phyloP scores from a whole-genome alignment of 2,888 invertebrate genomes.

The Caenorhabditis japonica region DNA sequence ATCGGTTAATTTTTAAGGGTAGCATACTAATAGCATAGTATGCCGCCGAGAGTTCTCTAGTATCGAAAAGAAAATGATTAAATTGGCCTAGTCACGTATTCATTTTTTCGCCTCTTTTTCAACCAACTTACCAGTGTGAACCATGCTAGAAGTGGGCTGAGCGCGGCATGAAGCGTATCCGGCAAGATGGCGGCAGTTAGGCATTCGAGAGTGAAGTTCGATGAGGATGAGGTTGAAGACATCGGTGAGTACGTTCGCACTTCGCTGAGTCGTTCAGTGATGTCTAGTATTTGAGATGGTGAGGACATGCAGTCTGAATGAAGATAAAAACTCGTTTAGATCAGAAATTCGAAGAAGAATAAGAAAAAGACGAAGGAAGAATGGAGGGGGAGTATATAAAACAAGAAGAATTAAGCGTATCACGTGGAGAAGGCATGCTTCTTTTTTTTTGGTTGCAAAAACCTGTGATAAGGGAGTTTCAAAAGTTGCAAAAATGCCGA shows the following conservation, averaged over 20 bases:
- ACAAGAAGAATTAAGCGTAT: no score
- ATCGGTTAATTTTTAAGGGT: no score
- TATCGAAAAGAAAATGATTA: no score
- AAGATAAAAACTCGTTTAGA: conserved; percentile 12
- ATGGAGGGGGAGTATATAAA: conserved; percentile 7
- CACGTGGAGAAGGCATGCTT: conserved; percentile 39
- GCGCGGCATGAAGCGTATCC: conserved; percentile 31
- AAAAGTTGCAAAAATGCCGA: conserved; percentile 5
- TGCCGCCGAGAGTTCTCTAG: no score
- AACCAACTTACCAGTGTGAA: conserved; percentile 22
- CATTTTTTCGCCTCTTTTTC: background rate
- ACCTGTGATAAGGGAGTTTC: background rate
- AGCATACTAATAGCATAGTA: no score
- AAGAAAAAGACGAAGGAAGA: background rate
- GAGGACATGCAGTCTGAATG: conserved; percentile 28
- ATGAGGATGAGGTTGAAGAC: background rate
- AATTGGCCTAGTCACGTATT: no score
- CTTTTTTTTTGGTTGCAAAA: no score
- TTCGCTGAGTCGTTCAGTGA: conserved; percentile 48
- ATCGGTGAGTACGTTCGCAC: conserved; percentile 31
- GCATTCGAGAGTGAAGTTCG: conserved; percentile 12
- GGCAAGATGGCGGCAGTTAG: conserved; percentile 18
- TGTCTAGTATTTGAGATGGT: conserved; percentile 30
- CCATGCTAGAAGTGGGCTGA: conserved; percentile 47
- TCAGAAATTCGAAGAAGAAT: conserved; percentile 5